Evolutionary conservation across 2,888 invertebrate genomes (phyloP).

Genomic region (Ichneumoninae sp.): DNA sequence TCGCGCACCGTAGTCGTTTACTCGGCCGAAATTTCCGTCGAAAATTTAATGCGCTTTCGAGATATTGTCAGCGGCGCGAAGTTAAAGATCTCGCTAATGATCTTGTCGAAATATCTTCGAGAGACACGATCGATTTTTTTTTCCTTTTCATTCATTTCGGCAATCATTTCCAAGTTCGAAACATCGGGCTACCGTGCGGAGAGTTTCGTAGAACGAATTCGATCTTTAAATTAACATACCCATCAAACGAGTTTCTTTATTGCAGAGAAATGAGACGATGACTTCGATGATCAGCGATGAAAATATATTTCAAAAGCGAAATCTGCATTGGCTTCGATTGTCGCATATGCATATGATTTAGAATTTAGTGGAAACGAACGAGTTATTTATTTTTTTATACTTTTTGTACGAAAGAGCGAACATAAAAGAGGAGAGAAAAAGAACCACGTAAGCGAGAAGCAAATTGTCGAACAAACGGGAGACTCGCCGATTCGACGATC

Average conservation of each 20-base stretch:
- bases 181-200: slow-evolving; percentile 19
- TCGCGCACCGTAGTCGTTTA: neutral
- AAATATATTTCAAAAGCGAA: neutral
- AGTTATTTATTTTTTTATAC: neutral
- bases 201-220: neutral
- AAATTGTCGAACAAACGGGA: slow-evolving; percentile 45
- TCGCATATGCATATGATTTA: neutral
- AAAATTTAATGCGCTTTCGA: neutral
- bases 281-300: neutral
- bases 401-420: neutral
- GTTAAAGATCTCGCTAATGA: slow-evolving; percentile 14
- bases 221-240: slow-evolving; percentile 40
- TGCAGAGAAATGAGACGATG: neutral
- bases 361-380: neutral
- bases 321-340: neutral
- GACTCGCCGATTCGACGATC: slow-evolving; percentile 24
- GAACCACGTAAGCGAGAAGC: slow-evolving; percentile 5
- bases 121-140: slow-evolving; percentile 4
- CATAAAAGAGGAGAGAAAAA: neutral
- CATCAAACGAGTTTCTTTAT: slow-evolving; percentile 2
- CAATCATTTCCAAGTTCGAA: slow-evolving; percentile 13
- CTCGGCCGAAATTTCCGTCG: neutral
- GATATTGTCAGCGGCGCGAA: neutral
- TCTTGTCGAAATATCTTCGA: neutral
- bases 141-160: neutral